A percentile compares a stretch with the other conserved stretches of the same genome.
Evolutionary conservation across 2,113 vertebrate species (phyloP).

Genomic region (Struthio camelus): DNA sequence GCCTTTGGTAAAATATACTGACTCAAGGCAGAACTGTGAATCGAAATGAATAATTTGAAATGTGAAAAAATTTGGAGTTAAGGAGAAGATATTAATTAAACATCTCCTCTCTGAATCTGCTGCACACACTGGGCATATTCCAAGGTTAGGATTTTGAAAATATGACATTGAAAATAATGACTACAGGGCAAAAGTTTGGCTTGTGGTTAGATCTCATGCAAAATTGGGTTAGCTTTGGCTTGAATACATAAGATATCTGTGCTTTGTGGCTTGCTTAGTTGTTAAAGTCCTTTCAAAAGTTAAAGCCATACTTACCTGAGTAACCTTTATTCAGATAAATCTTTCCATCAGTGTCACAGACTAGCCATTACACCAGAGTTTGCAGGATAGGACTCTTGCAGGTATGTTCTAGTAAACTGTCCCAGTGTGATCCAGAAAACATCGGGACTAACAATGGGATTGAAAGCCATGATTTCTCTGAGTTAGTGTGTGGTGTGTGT

Average conservation of each 20-base stretch:
- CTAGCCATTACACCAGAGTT: fast-evolving
- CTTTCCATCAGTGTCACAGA: neutral
- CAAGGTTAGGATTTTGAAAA: neutral
- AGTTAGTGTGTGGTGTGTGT: neutral
- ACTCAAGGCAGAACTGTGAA: neutral
- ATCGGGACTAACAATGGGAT: neutral
- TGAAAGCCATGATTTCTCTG: neutral
- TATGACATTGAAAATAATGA: too few relatives aligned
- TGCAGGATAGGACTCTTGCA: fast-evolving
- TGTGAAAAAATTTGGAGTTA: neutral
- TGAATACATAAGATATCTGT: neutral
- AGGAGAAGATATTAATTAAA: neutral
- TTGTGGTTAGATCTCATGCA: conserved; percentile 7
- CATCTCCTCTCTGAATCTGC: neutral
- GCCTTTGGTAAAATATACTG: neutral
- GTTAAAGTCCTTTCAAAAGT: neutral
- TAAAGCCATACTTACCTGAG: neutral
- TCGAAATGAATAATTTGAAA: neutral
- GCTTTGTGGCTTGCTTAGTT: neutral
- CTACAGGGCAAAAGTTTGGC: neutral
- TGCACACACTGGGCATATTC: neutral
- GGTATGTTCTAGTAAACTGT: neutral
- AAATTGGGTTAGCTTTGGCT: neutral
- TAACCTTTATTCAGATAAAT: fast-evolving
- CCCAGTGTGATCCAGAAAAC: neutral